Percentiles rank a stretch among this genome's conserved stretches.
Evolutionary conservation across 2,797 vertebrate species (phyloP).

Genomic region (Manis javanica): DNA sequence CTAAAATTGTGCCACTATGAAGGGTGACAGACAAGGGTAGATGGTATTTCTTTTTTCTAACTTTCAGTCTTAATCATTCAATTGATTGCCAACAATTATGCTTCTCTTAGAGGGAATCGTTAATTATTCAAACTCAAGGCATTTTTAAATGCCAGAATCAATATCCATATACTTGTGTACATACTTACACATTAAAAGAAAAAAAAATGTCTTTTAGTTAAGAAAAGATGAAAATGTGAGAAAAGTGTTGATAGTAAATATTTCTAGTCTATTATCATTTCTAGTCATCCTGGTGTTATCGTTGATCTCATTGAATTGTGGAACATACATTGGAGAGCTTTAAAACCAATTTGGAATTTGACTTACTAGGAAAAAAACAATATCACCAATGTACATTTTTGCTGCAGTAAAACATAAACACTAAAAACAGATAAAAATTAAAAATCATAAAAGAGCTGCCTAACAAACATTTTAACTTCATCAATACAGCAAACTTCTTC

Average conservation of each 20-base stretch:
- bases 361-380: constrained; percentile 58
- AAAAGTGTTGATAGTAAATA: background rate
- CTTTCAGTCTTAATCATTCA: background rate
- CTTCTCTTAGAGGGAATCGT: constrained; percentile 20
- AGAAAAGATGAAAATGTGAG: constrained; percentile 64
- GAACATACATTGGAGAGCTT: constrained; percentile 74
- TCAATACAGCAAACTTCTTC: constrained; percentile 59
- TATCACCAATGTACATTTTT: constrained; percentile 78
- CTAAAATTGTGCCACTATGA: background rate
- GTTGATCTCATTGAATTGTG: constrained; percentile 78
- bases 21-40: background rate
- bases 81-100: constrained; percentile 31
- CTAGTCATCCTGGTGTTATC: constrained; percentile 52
- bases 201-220: constrained; percentile 65
- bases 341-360: constrained; percentile 78
- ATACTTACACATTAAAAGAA: constrained; percentile 22
- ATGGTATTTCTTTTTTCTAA: constrained; percentile 11
- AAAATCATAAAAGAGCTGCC: constrained; percentile 77
- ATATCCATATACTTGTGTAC: background rate
- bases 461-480: constrained; percentile 83
- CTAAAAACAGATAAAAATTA: constrained; percentile 81
- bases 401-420: constrained; percentile 69
- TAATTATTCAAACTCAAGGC: constrained; percentile 36
- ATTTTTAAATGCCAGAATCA: constrained; percentile 54
- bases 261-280: constrained; percentile 15